Evolutionary conservation across 2,888 invertebrate genomes (phyloP), one percentile per base, ranked within the genome.

Genomic region (Kryphioiulus occultus): DNA sequence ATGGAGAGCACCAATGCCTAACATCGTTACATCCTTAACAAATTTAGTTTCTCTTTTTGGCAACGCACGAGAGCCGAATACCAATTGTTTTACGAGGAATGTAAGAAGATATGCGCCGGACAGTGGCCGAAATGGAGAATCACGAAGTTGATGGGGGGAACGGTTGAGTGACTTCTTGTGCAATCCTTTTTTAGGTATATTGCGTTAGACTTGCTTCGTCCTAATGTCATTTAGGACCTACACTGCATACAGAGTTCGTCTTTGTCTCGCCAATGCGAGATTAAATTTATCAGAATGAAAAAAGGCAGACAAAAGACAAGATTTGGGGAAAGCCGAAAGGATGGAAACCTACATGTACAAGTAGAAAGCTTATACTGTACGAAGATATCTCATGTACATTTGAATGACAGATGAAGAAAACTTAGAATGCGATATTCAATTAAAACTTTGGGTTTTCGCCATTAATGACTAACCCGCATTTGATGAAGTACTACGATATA

Each of bases 71-170:
- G 78, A 30, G 78, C 78, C 15, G 78, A 78, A 78, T 78, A 32
- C 78, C 78, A 32, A 78, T 78, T 78, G 78, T 78, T 78, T 78
- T 78, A 78, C 78, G 78, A 78, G 78, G 78, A 78, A 78, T 30
- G 30, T 32, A 26, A 30, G 12, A 78, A 78, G 78, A 78, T 78
- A 30, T 4, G 30, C 30, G 15, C 15, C 15, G 78, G 78, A 30
- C 78, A 78, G 78, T 78, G 30, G 26, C 30, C 78, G 78, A 30
- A 30, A 78, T 32, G 30, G 78, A 12, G 4, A 17, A 30, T 30
- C 30, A 17, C 30, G 78, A 78, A 30, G 78, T 26, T 78, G 12
- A 78, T 30, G 17, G 78, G 68, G 78, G 30, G 78, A 68, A 78
- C 30, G 30, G 78, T 78, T 78, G 78, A 78, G 78, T 30, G 78